phyloP scores from a whole-genome alignment of 2,797 vertebrate genomes.

The Epinephelus malabaricus region DNA sequence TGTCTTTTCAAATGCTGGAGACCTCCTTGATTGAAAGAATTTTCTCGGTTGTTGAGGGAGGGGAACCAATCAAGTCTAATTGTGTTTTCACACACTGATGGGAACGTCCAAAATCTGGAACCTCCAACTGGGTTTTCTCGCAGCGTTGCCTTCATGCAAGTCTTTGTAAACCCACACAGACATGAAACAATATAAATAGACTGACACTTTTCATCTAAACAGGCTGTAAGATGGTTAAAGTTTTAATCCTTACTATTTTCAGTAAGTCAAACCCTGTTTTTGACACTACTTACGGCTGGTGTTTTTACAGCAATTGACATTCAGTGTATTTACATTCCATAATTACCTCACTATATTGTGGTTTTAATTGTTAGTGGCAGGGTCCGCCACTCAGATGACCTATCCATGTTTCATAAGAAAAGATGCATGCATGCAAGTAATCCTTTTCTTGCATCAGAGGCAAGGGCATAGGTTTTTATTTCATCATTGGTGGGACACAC shows the following conservation, averaged over 20 bases:
- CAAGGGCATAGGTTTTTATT: no score
- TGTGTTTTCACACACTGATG: conserved; percentile 50
- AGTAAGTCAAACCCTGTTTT: neutral
- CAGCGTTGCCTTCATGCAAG: neutral
- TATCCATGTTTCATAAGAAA: neutral
- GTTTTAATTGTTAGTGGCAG: neutral
- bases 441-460: neutral
- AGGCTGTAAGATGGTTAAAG: neutral
- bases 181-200: conserved; percentile 2
- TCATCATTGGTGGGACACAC: no score
- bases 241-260: neutral
- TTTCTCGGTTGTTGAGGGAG: conserved; percentile 28
- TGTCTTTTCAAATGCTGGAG: conserved; percentile 42
- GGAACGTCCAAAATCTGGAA: conserved; percentile 34
- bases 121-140: neutral
- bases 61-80: conserved; percentile 59
- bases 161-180: conserved; percentile 16
- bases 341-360: neutral
- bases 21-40: conserved; percentile 43
- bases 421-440: neutral
- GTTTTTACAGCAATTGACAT: neutral
- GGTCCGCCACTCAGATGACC: neutral
- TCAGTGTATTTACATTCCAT: neutral
- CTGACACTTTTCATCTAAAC: neutral
- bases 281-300: neutral